These are phyloP conservation scores for Labroides dimidiatus DNA, from an alignment of 2,797 vertebrate genomes.

Conservation along the genomic window DNA sequence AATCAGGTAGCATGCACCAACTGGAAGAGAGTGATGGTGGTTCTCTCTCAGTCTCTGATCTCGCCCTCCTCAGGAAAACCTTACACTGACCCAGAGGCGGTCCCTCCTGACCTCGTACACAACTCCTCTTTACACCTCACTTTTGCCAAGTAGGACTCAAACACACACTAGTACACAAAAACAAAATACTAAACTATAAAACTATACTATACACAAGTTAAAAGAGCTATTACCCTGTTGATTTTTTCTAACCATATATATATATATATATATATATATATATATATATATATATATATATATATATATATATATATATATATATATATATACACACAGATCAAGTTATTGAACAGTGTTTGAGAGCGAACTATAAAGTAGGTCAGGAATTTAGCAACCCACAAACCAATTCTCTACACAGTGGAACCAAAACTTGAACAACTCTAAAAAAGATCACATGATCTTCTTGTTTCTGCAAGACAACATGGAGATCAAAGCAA, in stretches of 20 bases:
- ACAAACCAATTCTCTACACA: constrained; percentile 3
- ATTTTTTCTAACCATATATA: no score
- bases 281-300: no score
- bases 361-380: neutral
- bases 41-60: constrained; percentile 90
- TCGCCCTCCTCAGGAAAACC: constrained; percentile 85
- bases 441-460: no score
- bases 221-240: no score
- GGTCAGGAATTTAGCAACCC: neutral
- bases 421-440: constrained; percentile 8
- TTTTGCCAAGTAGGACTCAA: constrained; percentile 77
- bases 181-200: neutral
- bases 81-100: constrained; percentile 87
- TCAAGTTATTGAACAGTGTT: neutral
- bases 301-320: no score
- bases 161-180: neutral
- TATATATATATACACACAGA: neutral
- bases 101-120: constrained; percentile 88
- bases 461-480: no score
- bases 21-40: constrained; percentile 96
- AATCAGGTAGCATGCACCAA: constrained; percentile 91
- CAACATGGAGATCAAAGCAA: neutral
- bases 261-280: no score
- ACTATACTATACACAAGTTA: no score
- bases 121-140: constrained; percentile 85